Conservation (phyloP, 2,888 invertebrate species). For the Aleiodes leptofemur region DNA sequence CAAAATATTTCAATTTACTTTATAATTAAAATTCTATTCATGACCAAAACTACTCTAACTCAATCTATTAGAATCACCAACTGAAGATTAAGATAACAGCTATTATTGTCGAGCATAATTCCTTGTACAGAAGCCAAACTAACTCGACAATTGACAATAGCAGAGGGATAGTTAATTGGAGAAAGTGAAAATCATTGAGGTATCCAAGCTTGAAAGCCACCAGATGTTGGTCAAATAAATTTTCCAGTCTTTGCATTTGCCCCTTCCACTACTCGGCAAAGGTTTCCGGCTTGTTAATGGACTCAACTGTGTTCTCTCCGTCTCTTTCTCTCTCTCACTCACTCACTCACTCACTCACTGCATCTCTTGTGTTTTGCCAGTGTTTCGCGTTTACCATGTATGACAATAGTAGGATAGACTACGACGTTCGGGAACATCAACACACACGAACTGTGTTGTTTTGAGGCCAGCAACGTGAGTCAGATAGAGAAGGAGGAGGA, state of each 20-base stretch:
- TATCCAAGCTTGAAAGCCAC: slow-evolving; percentile 18
- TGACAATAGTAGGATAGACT: slow-evolving; percentile 24
- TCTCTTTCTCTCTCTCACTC: too few relatives aligned
- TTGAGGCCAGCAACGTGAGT: slow-evolving; percentile 42
- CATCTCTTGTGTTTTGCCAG: slow-evolving; percentile 23
- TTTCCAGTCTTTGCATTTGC: not conserved
- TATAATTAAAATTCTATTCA: too few relatives aligned
- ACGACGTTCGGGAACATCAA: slow-evolving; percentile 14
- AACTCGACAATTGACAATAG: slow-evolving; percentile 13
- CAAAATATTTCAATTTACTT: too few relatives aligned
- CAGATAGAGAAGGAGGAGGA: too few relatives aligned
- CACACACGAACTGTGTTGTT: not conserved
- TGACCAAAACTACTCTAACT: too few relatives aligned
- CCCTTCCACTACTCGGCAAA: slow-evolving; percentile 4
- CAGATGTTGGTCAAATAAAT: slow-evolving; percentile 4
- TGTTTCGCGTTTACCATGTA: slow-evolving; percentile 26
- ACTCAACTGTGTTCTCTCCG: slow-evolving; percentile 16
- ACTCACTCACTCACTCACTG: too few relatives aligned
- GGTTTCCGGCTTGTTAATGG: slow-evolving; percentile 29
- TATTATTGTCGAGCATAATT: slow-evolving; percentile 6
- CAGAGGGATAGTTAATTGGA: not conserved
- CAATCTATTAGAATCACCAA: not conserved
- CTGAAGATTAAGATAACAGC: slow-evolving; percentile 7
- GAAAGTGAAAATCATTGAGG: slow-evolving; percentile 4
- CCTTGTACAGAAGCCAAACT: not conserved